These are phyloP conservation scores for Lasiurus cinereus DNA, from an alignment of 2,113 vertebrate species.

Conservation along the genomic window DNA sequence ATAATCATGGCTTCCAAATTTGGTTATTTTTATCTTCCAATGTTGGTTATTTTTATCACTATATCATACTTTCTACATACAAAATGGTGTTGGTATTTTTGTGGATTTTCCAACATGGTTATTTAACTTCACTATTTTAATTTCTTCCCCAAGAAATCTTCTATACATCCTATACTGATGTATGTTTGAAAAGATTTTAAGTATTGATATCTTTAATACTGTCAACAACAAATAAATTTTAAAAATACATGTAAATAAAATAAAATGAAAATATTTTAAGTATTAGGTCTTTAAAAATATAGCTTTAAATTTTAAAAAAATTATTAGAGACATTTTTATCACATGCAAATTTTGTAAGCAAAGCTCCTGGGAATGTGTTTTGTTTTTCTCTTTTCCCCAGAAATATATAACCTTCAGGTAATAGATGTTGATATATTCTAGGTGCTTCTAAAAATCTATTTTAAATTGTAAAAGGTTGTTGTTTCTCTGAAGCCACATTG, in stretches of 20 bases:
- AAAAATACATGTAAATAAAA: too few species aligned
- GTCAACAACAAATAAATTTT: too few species aligned
- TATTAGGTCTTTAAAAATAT: not conserved
- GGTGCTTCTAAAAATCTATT: not conserved
- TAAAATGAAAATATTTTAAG: not conserved
- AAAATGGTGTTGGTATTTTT: not conserved
- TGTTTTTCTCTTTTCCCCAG: not conserved
- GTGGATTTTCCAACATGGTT: not conserved
- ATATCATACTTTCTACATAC: not conserved
- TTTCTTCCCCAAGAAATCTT: slow-evolving; percentile 5
- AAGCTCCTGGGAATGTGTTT: not conserved
- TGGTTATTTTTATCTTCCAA: not conserved
- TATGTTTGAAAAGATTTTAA: slow-evolving; percentile 1
- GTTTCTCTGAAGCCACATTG: not conserved
- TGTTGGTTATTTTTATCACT: slow-evolving; percentile 34
- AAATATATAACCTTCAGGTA: not conserved
- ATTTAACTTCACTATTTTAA: not conserved
- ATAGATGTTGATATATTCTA: not conserved
- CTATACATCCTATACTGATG: not conserved
- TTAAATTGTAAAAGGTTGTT: slow-evolving; percentile 39
- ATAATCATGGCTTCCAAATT: not conserved
- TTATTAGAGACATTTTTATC: not conserved
- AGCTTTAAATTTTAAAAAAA: not conserved
- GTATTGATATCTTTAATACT: too few species aligned
- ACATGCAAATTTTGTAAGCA: not conserved